Evolutionary conservation across 2,797 vertebrate genomes (phyloP), one percentile per base, ranked within the genome.

Genomic region (Prunella strophiata): DNA sequence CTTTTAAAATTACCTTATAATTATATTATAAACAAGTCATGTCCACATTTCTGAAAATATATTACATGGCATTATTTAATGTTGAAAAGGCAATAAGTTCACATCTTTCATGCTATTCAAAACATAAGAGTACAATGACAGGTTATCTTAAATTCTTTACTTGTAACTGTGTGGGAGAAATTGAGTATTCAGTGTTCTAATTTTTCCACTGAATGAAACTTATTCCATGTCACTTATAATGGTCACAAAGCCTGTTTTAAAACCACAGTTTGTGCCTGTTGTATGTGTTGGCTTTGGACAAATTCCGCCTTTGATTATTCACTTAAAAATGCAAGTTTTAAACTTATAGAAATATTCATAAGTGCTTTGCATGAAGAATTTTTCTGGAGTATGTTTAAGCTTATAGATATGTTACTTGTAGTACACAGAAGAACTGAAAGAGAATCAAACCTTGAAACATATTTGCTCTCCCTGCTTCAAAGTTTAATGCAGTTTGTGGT

Each of bases 181-280:
- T 29, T 45, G 17, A 58, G 2, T 11, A 78, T 61, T 75, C 9
- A 65, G 4, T 0, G 0, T 34, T 57, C 18, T 52, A 26, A 68
- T 13, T 74, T 57, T 84, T 74, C 38, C 52, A 13, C 5, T 14
- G 22, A 47, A 62, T 63, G 13, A n/a, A 5, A 22, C 29, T 36
- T 55, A 40, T 10, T 68, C 32, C 12, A 1, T 54, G 21, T 66
- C 32, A 45, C 4, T 5, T 74, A 27, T 22, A 9, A 25, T 5
- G 5, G 7, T 23, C 29, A 14, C 6, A 59, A 70, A 85, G 1
- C 2, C 9, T 40, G 22, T 13, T 78, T 71, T 50, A 83, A 72
- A 76, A 26, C 1, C 10, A 45, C 7, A 36, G 8, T 51, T 76
- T 76, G 3, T 48, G 23, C 62, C 17, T 42, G 15, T 45, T 80